A percentile compares a stretch with the other conserved stretches of the same genome.
Conservation (phyloP, 2,797 vertebrate species). For the Sternarchorhynchus goeldii region DNA sequence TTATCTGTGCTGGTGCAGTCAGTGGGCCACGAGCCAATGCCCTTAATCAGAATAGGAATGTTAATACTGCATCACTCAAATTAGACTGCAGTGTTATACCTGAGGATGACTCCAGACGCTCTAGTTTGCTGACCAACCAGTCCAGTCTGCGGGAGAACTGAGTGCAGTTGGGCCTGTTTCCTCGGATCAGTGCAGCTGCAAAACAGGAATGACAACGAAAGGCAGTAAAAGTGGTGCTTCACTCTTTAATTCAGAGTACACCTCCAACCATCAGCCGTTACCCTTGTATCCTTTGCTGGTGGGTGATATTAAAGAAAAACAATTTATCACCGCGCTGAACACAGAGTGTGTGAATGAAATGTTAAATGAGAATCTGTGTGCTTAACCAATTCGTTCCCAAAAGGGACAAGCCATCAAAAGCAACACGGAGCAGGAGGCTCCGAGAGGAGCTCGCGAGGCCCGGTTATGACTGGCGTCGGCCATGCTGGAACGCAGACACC, state of each 20-base stretch:
- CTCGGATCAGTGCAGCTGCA: constrained; percentile 91
- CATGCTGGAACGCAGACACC: constrained; percentile 5
- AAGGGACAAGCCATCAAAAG: constrained; percentile 41
- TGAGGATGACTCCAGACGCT: constrained; percentile 96
- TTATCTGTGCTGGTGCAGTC: constrained; percentile 34
- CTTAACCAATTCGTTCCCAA: neutral
- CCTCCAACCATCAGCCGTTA: constrained; percentile 18
- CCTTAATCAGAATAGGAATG: constrained; percentile 17
- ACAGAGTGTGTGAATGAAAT: constrained; percentile 50
- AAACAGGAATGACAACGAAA: constrained; percentile 41
- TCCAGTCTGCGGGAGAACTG: constrained; percentile 96
- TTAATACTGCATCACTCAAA: constrained; percentile 3
- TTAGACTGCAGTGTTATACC: constrained; percentile 72
- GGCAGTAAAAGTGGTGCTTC: constrained; percentile 15
- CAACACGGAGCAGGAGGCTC: constrained; percentile 2
- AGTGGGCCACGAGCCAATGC: neutral
- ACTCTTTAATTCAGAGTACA: constrained; percentile 25
- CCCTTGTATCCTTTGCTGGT: constrained; percentile 38
- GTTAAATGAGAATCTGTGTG: constrained; percentile 39
- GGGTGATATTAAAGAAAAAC: constrained; percentile 58
- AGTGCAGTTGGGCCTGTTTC: constrained; percentile 96
- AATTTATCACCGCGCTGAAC: constrained; percentile 58
- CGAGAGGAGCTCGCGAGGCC: constrained; percentile 6
- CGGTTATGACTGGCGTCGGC: neutral
- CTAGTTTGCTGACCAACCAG: constrained; percentile 97